These are phyloP conservation scores for Hydrozoanthus tunicans DNA, from an alignment of 64 coral and sea anemone species.

Conservation along the genomic window DNA sequence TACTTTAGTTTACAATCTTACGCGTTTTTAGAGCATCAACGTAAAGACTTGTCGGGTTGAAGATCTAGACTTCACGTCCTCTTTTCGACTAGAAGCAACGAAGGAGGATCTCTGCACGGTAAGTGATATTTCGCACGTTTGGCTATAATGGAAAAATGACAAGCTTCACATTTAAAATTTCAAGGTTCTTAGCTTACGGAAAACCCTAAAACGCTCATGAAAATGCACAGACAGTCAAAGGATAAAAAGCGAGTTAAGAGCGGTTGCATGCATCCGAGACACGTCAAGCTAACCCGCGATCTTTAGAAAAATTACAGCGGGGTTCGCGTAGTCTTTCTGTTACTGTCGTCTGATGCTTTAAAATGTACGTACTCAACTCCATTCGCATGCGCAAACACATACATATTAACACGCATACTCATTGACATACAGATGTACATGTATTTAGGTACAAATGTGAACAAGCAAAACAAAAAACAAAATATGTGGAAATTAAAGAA, in stretches of 20 bases:
- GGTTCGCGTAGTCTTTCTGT: too few relatives aligned
- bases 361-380: background rate
- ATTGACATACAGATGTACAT: background rate
- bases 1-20: background rate
- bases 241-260: too few relatives aligned
- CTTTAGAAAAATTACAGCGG: too few relatives aligned
- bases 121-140: background rate
- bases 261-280: too few relatives aligned
- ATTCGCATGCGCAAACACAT: background rate
- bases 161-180: background rate
- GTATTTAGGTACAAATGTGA: too few relatives aligned
- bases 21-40: constrained; percentile 63
- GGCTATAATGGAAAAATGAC: background rate
- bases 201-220: too few relatives aligned
- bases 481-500: too few relatives aligned
- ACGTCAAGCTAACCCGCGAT: too few relatives aligned
- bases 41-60: constrained; percentile 59
- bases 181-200: background rate
- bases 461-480: too few relatives aligned
- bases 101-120: constrained; percentile 69
- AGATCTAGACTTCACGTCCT: constrained; percentile 81
- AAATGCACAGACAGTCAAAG: too few relatives aligned
- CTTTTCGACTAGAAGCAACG: constrained; percentile 67
- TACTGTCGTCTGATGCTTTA: too few relatives aligned
- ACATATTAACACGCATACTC: background rate